phyloP scores from a whole-genome alignment of 2,888 invertebrate genomes.

The Dioctria rufipes region DNA sequence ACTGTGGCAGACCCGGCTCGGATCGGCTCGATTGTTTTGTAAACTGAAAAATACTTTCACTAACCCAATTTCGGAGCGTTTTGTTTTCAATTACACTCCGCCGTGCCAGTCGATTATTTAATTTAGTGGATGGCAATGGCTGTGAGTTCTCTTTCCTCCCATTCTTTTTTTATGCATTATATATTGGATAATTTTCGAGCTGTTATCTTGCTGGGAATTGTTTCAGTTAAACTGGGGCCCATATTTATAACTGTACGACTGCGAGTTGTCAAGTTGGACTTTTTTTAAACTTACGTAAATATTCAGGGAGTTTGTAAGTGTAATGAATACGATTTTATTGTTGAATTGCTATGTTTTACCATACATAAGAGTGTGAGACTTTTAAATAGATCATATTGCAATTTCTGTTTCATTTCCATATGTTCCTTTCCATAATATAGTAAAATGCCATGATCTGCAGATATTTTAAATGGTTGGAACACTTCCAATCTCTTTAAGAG shows the following conservation, averaged over 20 bases:
- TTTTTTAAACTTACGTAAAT: too few species aligned
- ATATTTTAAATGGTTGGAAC: too few species aligned
- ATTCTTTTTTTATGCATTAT: not conserved
- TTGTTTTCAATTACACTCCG: constrained; percentile 40
- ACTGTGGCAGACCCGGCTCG: constrained; percentile 30
- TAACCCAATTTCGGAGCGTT: constrained; percentile 47
- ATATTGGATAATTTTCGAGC: not conserved
- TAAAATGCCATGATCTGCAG: too few species aligned
- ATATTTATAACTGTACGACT: not conserved
- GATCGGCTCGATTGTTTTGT: constrained; percentile 50
- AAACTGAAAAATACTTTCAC: constrained; percentile 53
- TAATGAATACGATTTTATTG: too few species aligned
- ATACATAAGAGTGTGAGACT: too few species aligned
- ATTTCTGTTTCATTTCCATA: too few species aligned
- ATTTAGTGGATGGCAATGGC: constrained; percentile 35
- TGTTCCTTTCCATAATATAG: too few species aligned
- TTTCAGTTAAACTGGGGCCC: not conserved
- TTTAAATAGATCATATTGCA: too few species aligned
- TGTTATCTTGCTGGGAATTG: not conserved
- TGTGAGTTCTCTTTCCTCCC: not conserved
- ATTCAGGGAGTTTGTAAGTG: too few species aligned
- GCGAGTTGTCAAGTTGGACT: too few species aligned
- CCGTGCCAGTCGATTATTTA: constrained; percentile 47
- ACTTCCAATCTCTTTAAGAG: too few species aligned
- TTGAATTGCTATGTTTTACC: too few species aligned